phyloP scores from a whole-genome alignment of 2,113 vertebrate species.

The Gasterosteus aculeatus region DNA sequence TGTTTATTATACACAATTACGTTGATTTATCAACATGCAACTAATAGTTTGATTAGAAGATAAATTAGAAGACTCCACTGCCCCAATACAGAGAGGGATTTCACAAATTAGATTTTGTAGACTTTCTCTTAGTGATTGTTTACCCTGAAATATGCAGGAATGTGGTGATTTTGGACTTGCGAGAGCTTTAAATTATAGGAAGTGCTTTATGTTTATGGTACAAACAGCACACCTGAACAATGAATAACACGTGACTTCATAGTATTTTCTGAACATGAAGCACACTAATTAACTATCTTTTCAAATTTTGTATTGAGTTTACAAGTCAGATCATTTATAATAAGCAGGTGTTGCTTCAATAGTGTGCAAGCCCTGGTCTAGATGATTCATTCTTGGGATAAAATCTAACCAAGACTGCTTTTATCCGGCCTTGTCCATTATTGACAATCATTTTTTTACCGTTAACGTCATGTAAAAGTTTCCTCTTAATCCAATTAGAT shows the following conservation, averaged over 20 bases:
- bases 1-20: slow-evolving; percentile 37
- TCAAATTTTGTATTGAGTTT: not conserved
- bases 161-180: slow-evolving; percentile 33
- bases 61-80: slow-evolving; percentile 19
- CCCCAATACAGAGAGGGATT: slow-evolving; percentile 17
- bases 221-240: not conserved
- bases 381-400: slow-evolving; percentile 11
- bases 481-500: slow-evolving; percentile 11
- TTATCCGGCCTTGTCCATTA: not conserved
- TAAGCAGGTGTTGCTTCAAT: too few relatives aligned
- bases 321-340: not conserved
- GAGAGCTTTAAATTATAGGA: not conserved
- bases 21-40: slow-evolving; percentile 43
- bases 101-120: slow-evolving; percentile 57
- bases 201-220: too few relatives aligned
- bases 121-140: slow-evolving; percentile 48
- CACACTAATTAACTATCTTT: not conserved
- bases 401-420: not conserved
- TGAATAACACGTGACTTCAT: not conserved
- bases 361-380: not conserved
- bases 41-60: slow-evolving; percentile 27
- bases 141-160: slow-evolving; percentile 49
- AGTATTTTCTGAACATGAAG: not conserved
- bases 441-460: not conserved
- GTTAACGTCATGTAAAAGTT: slow-evolving; percentile 12